Percentiles rank a stretch among this genome's conserved stretches.
Conservation (phyloP, 2,113 vertebrate genomes). For the Strigops habroptila region DNA sequence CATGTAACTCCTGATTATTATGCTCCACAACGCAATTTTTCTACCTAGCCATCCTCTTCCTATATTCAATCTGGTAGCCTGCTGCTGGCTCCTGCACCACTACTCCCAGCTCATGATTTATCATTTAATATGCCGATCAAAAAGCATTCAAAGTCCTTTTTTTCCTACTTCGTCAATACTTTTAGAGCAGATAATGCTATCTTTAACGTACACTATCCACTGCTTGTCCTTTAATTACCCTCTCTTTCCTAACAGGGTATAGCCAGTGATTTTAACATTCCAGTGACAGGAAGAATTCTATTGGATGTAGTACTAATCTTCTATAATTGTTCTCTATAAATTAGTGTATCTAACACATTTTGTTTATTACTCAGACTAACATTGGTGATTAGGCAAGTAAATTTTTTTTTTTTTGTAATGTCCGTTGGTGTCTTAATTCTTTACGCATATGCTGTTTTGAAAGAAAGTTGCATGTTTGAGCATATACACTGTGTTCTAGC, state of each 20-base stretch:
- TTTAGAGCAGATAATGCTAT: not conserved
- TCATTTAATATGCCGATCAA: not conserved
- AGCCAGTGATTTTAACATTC: constrained; percentile 19
- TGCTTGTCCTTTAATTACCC: not conserved
- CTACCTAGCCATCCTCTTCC: not conserved
- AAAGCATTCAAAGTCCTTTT: not conserved
- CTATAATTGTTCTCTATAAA: constrained; percentile 28
- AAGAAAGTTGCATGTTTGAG: constrained; percentile 33
- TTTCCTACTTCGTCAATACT: not conserved
- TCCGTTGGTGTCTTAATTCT: constrained; percentile 13
- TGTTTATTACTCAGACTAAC: constrained; percentile 24
- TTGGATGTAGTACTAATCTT: not conserved
- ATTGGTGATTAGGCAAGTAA: not conserved
- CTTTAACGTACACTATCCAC: not conserved
- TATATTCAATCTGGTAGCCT: not conserved
- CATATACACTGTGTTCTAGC: constrained; percentile 23
- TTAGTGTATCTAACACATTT: constrained; percentile 10
- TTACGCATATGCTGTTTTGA: constrained; percentile 14
- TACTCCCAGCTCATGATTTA: not conserved
- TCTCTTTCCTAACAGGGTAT: not conserved
- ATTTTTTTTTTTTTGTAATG: not conserved
- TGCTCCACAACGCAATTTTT: not conserved
- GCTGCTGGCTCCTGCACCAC: not conserved
- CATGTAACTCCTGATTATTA: not conserved
- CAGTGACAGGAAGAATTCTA: not conserved